phyloP scores from a whole-genome alignment of 2,113 vertebrate genomes.

The Salvelinus alpinus region DNA sequence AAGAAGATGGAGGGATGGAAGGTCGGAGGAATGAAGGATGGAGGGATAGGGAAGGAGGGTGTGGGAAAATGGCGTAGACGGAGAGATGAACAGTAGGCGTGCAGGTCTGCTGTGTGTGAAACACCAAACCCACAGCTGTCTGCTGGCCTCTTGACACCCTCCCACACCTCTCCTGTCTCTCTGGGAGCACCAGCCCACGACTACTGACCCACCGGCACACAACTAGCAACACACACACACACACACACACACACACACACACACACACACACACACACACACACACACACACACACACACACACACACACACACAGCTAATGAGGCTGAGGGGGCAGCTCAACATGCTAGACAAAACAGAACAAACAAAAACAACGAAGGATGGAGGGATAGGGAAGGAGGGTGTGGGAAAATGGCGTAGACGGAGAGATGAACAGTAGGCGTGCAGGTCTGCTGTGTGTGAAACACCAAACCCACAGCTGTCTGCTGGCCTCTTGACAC shows the following conservation, averaged over 20 bases:
- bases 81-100: constrained; percentile 10
- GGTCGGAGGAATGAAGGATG: background rate
- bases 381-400: no score
- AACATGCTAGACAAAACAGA: no score
- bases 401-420: no score
- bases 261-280: background rate
- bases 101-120: constrained; percentile 14
- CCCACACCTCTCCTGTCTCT: constrained; percentile 14
- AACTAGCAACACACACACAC: background rate
- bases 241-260: background rate
- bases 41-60: background rate
- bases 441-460: no score
- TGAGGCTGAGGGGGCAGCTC: no score
- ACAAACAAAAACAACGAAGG: no score
- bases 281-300: no score
- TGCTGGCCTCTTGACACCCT: constrained; percentile 27
- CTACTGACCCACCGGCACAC: constrained; percentile 28
- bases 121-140: constrained; percentile 39
- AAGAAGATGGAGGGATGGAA: no score
- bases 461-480: no score
- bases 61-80: background rate
- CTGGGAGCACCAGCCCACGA: background rate
- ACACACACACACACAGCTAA: no score
- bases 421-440: no score
- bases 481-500: no score